A percentile compares a stretch with the other conserved stretches of the same genome.
phyloP scores from a whole-genome alignment of 1,140 invertebrate species.

The Drosophila albomicans region DNA sequence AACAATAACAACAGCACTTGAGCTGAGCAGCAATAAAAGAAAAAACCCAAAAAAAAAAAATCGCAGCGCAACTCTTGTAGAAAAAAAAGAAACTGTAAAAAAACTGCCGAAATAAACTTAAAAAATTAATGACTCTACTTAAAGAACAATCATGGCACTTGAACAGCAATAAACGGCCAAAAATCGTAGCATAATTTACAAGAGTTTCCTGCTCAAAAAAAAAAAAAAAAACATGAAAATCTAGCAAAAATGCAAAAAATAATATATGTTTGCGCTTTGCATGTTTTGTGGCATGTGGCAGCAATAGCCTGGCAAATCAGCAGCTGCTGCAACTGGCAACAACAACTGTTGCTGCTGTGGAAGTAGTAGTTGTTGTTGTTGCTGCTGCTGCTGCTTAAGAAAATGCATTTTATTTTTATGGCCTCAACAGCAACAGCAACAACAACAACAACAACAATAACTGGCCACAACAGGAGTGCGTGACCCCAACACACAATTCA shows the following conservation, averaged over 20 bases:
- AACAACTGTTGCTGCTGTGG: constrained; percentile 36
- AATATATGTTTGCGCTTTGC: constrained; percentile 14
- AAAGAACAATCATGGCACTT: constrained; percentile 36
- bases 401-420: constrained; percentile 65
- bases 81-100: neutral
- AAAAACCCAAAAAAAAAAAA: neutral
- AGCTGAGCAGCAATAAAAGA: neutral
- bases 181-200: constrained; percentile 14
- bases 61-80: neutral
- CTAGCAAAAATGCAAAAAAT: neutral
- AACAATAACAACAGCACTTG: constrained; percentile 35
- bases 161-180: neutral
- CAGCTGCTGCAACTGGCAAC: constrained; percentile 11
- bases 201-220: constrained; percentile 61
- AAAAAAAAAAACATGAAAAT: constrained; percentile 24
- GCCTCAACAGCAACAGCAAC: constrained; percentile 45
- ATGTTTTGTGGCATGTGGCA: constrained; percentile 65
- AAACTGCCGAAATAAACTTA: neutral
- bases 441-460: constrained; percentile 39
- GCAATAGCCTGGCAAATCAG: constrained; percentile 24
- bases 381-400: constrained; percentile 34
- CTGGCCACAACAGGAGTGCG: constrained; percentile 58
- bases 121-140: constrained; percentile 48
- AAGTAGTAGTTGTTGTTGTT: constrained; percentile 36
- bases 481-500: constrained; percentile 64